Base-by-base conservation (phyloP, 2,888 invertebrate species). In the Periphyllus acericola region DNA sequence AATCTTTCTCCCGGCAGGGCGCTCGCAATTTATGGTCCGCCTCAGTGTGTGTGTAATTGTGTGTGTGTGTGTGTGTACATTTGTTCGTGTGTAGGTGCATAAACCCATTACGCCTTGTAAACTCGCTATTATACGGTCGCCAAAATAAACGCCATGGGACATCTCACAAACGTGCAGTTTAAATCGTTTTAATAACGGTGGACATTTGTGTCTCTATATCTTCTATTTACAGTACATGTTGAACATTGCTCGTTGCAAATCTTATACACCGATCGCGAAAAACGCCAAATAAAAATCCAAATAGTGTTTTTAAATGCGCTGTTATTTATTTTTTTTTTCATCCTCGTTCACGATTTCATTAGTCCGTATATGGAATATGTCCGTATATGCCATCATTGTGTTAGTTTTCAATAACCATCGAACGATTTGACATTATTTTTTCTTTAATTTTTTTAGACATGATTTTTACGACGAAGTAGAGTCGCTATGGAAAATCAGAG, bases 391-490 rank as follows among this genome's bases (percentile, higher is more conserved):
- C 3, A 36, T 5, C 6, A 36, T 11, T 46, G n/a, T n/a, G n/a
- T n/a, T 14, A 14, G 14, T 46, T 46, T 40, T 5, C 14, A 46
- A 46, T 14, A 46, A 46, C 14, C 25, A 1, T 60, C 21, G 2
- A 21, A 55, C 19, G 55, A 55, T 60, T 60, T 60, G 25, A 60
- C 25, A 55, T 4, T 1, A 29, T 21, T n/a, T 55, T 55, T 36
- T 55, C 29, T 25, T 60, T 88, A n/a, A n/a, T n/a, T 71, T 66
- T 11, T 90, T 1, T 92, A 94, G 95, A 91, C 93, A 93, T 90
- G 95, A 95, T 90, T 96, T 96, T 91, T 93, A 94, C 90, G 93
- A 94, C 91, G 96, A 96, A 92, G 94, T 95, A 90, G 94, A 94
- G 91, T 93, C 94, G 90, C 92, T 96, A 92, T 93, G 94, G 74